These are phyloP conservation scores for Noctilio leporinus DNA, from an alignment of 2,113 vertebrate genomes.

Conservation along the genomic window DNA sequence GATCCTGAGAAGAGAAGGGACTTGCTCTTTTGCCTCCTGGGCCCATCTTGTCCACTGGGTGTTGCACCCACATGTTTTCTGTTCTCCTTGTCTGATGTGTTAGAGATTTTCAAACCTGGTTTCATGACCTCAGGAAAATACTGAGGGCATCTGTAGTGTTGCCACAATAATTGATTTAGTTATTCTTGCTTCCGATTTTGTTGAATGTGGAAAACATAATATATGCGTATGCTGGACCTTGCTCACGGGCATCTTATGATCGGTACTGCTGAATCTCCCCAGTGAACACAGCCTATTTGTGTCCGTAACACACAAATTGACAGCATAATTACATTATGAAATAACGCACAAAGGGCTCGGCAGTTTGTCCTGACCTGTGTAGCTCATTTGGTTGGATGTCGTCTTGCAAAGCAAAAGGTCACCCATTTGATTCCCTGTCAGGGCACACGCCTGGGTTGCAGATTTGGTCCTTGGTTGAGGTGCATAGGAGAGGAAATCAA, in stretches of 20 bases:
- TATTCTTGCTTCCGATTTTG: not conserved
- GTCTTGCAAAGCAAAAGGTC: too few relatives aligned
- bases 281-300: not conserved
- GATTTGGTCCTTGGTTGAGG: too few relatives aligned
- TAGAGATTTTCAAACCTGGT: not conserved
- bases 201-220: not conserved
- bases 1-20: not conserved
- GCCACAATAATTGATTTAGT: not conserved
- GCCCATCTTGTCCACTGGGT: not conserved
- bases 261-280: not conserved
- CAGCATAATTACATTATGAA: not conserved
- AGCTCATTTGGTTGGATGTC: too few relatives aligned
- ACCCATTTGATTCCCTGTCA: too few relatives aligned
- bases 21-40: accelerated
- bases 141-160: not conserved
- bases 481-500: too few relatives aligned
- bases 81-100: not conserved
- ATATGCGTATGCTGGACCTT: not conserved
- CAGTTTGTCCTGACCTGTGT: not conserved
- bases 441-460: too few relatives aligned
- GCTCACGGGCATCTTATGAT: not conserved
- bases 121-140: not conserved
- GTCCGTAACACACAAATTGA: not conserved
- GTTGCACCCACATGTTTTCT: not conserved
- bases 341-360: not conserved